phyloP scores from a whole-genome alignment of 2,888 invertebrate species.

The Scelioninae gen. 2 region DNA sequence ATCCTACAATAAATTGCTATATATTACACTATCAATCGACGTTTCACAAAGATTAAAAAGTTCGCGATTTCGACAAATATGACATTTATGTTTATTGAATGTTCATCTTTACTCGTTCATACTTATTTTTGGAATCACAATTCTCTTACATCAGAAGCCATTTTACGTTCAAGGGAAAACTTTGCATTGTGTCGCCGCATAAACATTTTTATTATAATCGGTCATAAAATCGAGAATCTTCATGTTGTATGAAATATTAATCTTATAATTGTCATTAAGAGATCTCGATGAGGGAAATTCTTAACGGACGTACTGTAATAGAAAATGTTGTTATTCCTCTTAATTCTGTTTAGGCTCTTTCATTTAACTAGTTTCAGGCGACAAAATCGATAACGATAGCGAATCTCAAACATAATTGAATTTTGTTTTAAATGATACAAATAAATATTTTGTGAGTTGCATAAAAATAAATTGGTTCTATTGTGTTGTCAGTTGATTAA shows the following conservation, averaged over 20 bases:
- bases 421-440: too few relatives aligned
- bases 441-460: too few relatives aligned
- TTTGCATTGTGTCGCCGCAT: constrained; percentile 11
- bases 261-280: constrained; percentile 57
- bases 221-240: constrained; percentile 46
- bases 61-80: constrained; percentile 34
- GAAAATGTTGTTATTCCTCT: constrained; percentile 53
- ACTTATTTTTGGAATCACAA: neutral
- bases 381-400: constrained; percentile 17
- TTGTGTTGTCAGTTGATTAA: too few relatives aligned
- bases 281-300: constrained; percentile 60
- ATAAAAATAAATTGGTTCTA: too few relatives aligned
- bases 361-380: constrained; percentile 50
- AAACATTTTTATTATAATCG: constrained; percentile 35
- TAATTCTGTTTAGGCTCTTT: constrained; percentile 59
- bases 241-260: constrained; percentile 56
- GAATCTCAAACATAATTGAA: constrained; percentile 30
- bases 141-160: neutral
- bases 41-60: constrained; percentile 50
- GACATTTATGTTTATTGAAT: constrained; percentile 9
- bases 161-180: neutral
- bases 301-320: constrained; percentile 61
- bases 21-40: constrained; percentile 56
- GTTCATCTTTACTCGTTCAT: neutral
- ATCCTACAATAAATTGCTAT: constrained; percentile 51